Percentiles rank a stretch among this genome's conserved stretches.
These are phyloP conservation scores for Syrista parreyssii DNA, from an alignment of 2,888 invertebrate species.

Conservation along the genomic window DNA sequence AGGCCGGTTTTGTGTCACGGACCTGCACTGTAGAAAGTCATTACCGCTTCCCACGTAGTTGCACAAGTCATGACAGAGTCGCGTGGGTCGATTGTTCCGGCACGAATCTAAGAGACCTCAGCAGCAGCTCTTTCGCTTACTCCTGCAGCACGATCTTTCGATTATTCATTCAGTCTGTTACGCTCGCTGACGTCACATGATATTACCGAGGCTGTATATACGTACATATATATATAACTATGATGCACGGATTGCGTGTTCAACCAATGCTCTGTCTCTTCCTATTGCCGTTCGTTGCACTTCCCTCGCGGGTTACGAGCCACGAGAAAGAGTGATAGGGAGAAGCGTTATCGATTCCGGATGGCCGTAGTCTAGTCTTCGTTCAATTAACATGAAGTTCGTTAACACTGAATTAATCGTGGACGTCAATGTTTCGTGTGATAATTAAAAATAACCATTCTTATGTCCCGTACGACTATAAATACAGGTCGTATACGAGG, in stretches of 20 bases:
- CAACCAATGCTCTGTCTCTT: not conserved
- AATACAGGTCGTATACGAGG: not conserved
- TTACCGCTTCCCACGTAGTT: constrained; percentile 38
- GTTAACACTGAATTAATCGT: not conserved
- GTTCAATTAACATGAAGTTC: not conserved
- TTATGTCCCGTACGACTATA: not conserved
- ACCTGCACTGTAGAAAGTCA: constrained; percentile 41
- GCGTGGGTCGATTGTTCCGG: too few relatives aligned
- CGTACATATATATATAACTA: not conserved
- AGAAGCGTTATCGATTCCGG: not conserved
- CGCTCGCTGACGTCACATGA: too few relatives aligned
- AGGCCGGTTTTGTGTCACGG: constrained; percentile 7
- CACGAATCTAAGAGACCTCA: too few relatives aligned
- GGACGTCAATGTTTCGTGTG: too few relatives aligned
- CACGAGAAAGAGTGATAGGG: not conserved
- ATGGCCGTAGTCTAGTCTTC: not conserved
- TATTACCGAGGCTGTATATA: not conserved
- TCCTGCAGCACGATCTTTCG: too few relatives aligned
- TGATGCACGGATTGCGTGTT: not conserved
- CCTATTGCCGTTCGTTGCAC: not conserved
- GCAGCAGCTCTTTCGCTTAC: too few relatives aligned
- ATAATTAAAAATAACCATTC: too few relatives aligned
- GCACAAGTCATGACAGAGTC: constrained; percentile 10
- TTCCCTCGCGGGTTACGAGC: not conserved
- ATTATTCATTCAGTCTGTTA: too few relatives aligned